phyloP scores from a whole-genome alignment of 2,113 vertebrate genomes.

The Oncorhynchus nerka region DNA sequence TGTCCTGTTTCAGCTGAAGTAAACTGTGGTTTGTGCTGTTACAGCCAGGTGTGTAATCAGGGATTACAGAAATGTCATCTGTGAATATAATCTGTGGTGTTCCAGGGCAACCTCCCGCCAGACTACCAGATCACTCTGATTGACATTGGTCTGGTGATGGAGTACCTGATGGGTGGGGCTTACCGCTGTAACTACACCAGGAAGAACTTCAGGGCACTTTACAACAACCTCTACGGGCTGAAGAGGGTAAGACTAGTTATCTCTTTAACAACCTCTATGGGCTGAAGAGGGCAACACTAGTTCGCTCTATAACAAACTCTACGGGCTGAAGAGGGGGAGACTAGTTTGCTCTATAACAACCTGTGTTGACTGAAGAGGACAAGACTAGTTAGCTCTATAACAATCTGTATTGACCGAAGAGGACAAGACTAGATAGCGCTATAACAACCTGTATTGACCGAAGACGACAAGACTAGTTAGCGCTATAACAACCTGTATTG shows the following conservation, averaged over 20 bases:
- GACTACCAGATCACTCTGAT: conserved; percentile 98
- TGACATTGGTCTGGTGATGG: conserved; percentile 94
- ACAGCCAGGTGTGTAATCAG: background rate
- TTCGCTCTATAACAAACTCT: background rate
- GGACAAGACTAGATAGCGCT: too few relatives aligned
- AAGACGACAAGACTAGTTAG: too few relatives aligned
- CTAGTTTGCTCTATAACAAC: too few relatives aligned
- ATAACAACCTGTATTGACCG: too few relatives aligned
- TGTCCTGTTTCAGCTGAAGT: background rate
- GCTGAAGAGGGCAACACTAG: too few relatives aligned
- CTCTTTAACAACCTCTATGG: accelerated
- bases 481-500: too few relatives aligned
- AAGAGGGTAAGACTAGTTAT: conserved; percentile 82
- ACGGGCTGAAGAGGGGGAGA: background rate
- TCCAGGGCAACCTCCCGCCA: conserved; percentile 94
- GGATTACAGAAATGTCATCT: background rate
- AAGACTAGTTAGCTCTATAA: too few relatives aligned
- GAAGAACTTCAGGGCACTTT: conserved; percentile 93
- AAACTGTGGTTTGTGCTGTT: background rate
- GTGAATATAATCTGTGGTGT: background rate
- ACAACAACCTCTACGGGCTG: conserved; percentile 95
- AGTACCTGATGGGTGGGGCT: conserved; percentile 97
- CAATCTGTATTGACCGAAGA: too few relatives aligned
- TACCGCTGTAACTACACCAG: conserved; percentile 96
- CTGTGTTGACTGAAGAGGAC: too few relatives aligned